Evolutionary conservation across 2,113 vertebrate species (phyloP).

Genomic region (Psittacula cyanocephala): DNA sequence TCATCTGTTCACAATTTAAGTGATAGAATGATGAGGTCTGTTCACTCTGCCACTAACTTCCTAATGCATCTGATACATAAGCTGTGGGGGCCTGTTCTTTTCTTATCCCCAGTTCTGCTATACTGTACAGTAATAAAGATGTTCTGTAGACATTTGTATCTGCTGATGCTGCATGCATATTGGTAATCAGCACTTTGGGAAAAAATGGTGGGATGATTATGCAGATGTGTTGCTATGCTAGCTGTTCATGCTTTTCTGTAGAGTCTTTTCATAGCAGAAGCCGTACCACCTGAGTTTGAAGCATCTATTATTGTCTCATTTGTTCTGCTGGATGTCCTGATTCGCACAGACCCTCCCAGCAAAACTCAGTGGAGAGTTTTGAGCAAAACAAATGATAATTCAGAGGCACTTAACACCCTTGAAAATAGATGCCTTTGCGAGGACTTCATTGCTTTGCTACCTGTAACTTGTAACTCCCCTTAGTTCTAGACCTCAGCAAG

Average conservation of each 20-base stretch:
- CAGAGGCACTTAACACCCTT: background rate
- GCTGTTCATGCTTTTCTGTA: background rate
- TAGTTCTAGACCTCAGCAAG: background rate
- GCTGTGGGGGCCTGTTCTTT: background rate
- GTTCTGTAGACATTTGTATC: background rate
- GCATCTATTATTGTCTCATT: background rate
- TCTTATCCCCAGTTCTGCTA: background rate
- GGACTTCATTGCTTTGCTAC: background rate
- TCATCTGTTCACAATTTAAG: background rate
- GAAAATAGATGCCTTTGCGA: background rate
- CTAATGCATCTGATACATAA: background rate
- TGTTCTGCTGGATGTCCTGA: background rate
- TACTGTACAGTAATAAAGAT: background rate
- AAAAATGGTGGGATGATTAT: background rate
- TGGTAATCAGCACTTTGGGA: background rate
- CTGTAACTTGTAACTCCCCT: background rate
- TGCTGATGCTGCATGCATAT: background rate
- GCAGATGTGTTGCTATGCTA: background rate
- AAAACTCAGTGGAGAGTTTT: background rate
- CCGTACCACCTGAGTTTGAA: background rate
- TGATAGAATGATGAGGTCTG: background rate
- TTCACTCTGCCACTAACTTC: conserved; percentile 1
- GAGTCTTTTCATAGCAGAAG: background rate
- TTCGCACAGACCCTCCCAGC: background rate
- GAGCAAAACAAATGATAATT: background rate